Percentiles rank a stretch among this genome's conserved stretches.
phyloP scores from a whole-genome alignment of 2,797 vertebrate species.

The Pseudomugil tenellus region DNA sequence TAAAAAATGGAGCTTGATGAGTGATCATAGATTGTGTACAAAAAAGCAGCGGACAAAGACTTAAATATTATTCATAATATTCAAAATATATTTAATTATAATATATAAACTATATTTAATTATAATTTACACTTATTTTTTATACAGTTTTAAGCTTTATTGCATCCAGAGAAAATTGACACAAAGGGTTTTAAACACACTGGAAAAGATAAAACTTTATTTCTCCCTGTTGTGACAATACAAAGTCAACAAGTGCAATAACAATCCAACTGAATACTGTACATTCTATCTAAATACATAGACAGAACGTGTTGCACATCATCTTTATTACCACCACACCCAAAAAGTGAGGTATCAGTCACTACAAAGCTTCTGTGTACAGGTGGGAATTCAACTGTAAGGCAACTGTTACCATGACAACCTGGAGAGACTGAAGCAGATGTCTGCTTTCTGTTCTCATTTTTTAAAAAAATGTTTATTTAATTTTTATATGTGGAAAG shows the following conservation, averaged over 20 bases:
- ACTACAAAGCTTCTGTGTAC: constrained; percentile 79
- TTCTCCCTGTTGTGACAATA: constrained; percentile 83
- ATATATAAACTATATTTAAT: too few relatives aligned
- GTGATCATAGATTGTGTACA: background rate
- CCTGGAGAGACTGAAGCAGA: constrained; percentile 68
- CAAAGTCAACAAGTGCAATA: constrained; percentile 86
- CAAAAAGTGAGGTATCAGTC: constrained; percentile 77
- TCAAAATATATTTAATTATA: too few relatives aligned
- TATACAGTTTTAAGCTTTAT: background rate
- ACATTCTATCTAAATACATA: constrained; percentile 80
- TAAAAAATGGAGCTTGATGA: background rate
- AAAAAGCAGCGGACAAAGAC: too few relatives aligned
- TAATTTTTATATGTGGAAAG: constrained; percentile 36
- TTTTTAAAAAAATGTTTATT: background rate
- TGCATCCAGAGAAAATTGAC: constrained; percentile 48
- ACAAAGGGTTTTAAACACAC: constrained; percentile 78
- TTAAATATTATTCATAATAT: background rate
- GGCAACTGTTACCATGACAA: constrained; percentile 84
- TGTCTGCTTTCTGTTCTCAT: constrained; percentile 50
- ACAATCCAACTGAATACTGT: constrained; percentile 78
- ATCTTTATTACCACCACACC: constrained; percentile 73
- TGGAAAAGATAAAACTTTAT: constrained; percentile 87
- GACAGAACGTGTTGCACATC: constrained; percentile 74
- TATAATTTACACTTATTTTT: background rate
- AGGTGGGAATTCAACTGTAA: constrained; percentile 81